These are phyloP conservation scores for Riptortus pedestris DNA, from an alignment of 1,140 invertebrate species.

Conservation along the genomic window DNA sequence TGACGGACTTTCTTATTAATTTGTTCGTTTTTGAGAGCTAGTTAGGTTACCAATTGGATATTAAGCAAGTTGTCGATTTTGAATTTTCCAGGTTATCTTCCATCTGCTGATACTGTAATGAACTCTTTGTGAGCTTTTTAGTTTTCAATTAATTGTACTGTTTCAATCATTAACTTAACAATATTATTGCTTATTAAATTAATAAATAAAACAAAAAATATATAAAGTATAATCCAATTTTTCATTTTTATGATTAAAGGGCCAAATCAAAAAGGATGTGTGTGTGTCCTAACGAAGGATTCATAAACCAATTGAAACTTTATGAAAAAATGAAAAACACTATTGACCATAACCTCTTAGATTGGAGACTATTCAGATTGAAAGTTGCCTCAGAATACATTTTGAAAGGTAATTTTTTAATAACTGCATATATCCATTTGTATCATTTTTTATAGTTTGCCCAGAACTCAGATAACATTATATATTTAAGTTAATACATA, in stretches of 20 bases:
- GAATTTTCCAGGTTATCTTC: too few species aligned
- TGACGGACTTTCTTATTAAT: too few species aligned
- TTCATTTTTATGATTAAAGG: constrained; percentile 30
- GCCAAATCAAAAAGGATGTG: constrained; percentile 53
- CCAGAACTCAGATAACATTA: neutral
- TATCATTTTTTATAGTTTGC: constrained; percentile 5
- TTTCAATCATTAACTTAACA: too few species aligned
- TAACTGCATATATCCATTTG: constrained; percentile 1
- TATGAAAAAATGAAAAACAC: constrained; percentile 64
- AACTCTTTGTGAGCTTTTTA: too few species aligned
- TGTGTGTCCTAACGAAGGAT: constrained; percentile 60
- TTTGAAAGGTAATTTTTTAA: constrained; percentile 52
- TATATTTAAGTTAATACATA: neutral
- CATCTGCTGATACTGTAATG: too few species aligned
- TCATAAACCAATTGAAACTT: constrained; percentile 61
- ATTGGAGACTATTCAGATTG: constrained; percentile 65
- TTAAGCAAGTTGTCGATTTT: too few species aligned
- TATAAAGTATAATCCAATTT: neutral
- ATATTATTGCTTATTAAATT: too few species aligned
- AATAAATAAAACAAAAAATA: too few species aligned
- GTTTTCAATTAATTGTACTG: too few species aligned
- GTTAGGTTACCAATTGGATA: too few species aligned
- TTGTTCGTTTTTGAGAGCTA: too few species aligned
- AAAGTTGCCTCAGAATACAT: constrained; percentile 68
- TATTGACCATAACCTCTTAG: constrained; percentile 55